phyloP scores from a whole-genome alignment of 2,797 vertebrate species.

The Pangasius mekongensis region DNA sequence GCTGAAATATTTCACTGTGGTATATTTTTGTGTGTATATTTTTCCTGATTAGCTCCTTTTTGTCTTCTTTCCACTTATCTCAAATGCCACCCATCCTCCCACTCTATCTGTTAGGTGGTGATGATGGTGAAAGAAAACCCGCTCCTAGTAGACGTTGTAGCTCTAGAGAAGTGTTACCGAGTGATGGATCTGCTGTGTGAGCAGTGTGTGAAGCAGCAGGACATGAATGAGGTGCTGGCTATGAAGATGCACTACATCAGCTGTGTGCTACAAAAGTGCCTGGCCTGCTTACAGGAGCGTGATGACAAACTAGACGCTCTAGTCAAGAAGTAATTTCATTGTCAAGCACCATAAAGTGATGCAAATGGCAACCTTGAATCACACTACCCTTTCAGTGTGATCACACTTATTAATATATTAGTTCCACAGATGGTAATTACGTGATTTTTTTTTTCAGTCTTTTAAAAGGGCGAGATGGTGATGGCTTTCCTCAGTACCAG shows the following conservation, averaged over 20 bases:
- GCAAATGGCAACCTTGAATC: not conserved
- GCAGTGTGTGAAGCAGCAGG: constrained; percentile 94
- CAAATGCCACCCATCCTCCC: not conserved
- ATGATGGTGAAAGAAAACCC: constrained; percentile 91
- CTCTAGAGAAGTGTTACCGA: constrained; percentile 84
- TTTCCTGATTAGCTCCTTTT: not conserved
- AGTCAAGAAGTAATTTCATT: constrained; percentile 81
- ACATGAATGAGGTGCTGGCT: constrained; percentile 95
- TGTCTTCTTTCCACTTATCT: not conserved
- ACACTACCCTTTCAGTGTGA: not conserved
- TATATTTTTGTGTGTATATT: no score
- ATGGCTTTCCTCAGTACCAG: constrained; percentile 90
- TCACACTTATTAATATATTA: not conserved
- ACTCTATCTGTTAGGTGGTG: constrained; percentile 68
- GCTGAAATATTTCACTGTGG: not conserved
- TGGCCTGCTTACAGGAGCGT: constrained; percentile 82
- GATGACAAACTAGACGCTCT: constrained; percentile 87
- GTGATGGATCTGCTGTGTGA: constrained; percentile 95
- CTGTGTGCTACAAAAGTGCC: constrained; percentile 89
- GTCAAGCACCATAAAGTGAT: not conserved
- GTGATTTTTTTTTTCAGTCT: constrained; percentile 72
- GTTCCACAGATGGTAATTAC: not conserved
- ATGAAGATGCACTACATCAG: constrained; percentile 98
- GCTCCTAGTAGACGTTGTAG: constrained; percentile 81
- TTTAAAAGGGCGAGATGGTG: constrained; percentile 87